Base-by-base conservation (phyloP, 2,797 vertebrate genomes). In the Crenuchus spilurus region DNA sequence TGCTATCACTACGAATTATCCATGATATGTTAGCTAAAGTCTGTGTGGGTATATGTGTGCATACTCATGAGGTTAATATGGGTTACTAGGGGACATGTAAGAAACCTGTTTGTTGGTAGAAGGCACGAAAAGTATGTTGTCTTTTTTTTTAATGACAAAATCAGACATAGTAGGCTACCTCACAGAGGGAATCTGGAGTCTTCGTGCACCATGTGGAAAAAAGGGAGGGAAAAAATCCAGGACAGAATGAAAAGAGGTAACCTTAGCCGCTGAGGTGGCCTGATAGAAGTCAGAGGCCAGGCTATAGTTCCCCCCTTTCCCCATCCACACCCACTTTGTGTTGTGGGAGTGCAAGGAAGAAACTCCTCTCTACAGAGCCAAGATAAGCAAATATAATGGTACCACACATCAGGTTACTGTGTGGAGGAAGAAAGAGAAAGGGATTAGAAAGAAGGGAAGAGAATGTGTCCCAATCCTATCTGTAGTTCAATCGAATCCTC, bases 1-100 rank as follows among this genome's bases (percentile, higher is more conserved):
- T 52, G 70, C 86, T 83, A 88, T 90, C 87, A 86, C 83, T 78
- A 78, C 85, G 83, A 89, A 90, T 93, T 88, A 91, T 83, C 84
- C 65, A 76, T 87, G 87, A 89, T 87, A 87, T 88, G 87, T 88
- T 88, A 88, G 84, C 82, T 83, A 75, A 67, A 10, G 46, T 31
- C 14, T 26, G 49, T n/a, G 2, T 48, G 16, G 1, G 24, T 10
- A 49, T 42, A 44, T 65, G 26, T 28, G 26, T 31, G 6, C 24
- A 20, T 62, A n/a, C 67, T 31, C 57, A 5, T 57, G 35, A 64
- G 11, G 42, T 37, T 24, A 71, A 67, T 75, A 74, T 70, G 82
- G 82, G 72, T 76, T 6, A 37, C 44, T 72, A 57, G 7, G 30
- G 80, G 77, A 82, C 83, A 78, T 78, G 80, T 61, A 54, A 42